Base-by-base conservation (phyloP, 2,113 vertebrate species). In the Montifringilla adamsi region DNA sequence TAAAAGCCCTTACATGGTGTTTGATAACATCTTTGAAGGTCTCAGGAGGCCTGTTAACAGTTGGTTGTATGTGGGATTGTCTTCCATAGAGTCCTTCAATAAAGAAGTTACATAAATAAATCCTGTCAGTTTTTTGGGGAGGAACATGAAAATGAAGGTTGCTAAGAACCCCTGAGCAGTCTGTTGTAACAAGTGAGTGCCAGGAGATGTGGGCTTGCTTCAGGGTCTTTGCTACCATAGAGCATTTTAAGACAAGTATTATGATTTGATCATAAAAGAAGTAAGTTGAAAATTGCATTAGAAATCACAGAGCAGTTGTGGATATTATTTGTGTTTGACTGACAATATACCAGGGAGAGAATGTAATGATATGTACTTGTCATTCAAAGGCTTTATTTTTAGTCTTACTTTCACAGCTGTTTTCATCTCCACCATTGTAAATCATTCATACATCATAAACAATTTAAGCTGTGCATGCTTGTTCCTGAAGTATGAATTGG, bases 381-480 rank as follows among this genome's bases (percentile, higher is more conserved):
- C 69, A 83, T 84, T 94, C 77, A 81, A 44, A 90, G 53, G 62
- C 33, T 86, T 94, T 84, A 58, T 70, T 95, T 93, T 95, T 41
- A 84, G 50, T 81, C 62, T 93, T 6, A 5, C 43, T 94, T 95
- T 86, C 82, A 81, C 18, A 74, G 72, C 72, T 89, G 41, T 60
- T 96, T 85, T 90, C 50, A 68, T 82, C 55, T 74, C 20, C 50
- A 67, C 35, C 22, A 7, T 21, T 33, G n/a, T 93, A 84, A 91
- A 91, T 86, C 59, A 93, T 80, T 89, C 33, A 56, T 94, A 55
- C 15, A 39, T 15, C 12, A 30, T 87, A 91, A 96, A 86, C 76
- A 74, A 70, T 87, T 89, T 94, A 86, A 70, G 28, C 22, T 75
- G 26, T 91, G 23, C 1, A 2, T 88, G 20, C 87, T 95, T 64